phyloP scores from a whole-genome alignment of 2,797 vertebrate genomes.

The Perodicticus potto region DNA sequence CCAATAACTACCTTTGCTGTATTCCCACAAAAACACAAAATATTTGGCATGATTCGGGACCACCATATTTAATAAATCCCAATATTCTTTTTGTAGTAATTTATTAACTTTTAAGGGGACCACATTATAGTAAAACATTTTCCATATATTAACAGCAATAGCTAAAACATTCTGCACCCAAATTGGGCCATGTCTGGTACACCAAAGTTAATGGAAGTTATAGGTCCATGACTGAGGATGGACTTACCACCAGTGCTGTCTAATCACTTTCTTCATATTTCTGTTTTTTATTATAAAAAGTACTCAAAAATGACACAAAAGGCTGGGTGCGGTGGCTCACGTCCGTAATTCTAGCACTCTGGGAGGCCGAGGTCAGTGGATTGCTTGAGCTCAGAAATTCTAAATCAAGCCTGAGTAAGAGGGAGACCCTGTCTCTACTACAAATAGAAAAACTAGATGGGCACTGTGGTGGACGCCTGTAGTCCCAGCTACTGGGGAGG shows the following conservation, averaged over 20 bases:
- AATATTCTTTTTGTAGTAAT: constrained; percentile 68
- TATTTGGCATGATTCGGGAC: background rate
- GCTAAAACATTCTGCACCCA: background rate
- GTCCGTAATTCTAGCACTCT: too few species aligned
- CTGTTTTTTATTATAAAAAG: constrained; percentile 4
- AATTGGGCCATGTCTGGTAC: background rate
- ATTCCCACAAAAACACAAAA: constrained; percentile 67
- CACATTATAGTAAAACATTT: constrained; percentile 34
- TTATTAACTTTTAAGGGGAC: constrained; percentile 38
- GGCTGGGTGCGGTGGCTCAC: too few species aligned
- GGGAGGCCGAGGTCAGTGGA: too few species aligned
- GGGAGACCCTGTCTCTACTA: too few species aligned
- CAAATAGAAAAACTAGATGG: too few species aligned
- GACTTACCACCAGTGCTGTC: background rate
- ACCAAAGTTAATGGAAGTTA: background rate
- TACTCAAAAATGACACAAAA: constrained; percentile 16
- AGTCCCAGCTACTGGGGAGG: too few species aligned
- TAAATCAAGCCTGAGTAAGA: too few species aligned
- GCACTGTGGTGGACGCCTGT: too few species aligned
- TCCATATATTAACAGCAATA: constrained; percentile 60
- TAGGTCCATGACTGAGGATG: background rate
- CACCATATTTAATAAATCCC: constrained; percentile 70
- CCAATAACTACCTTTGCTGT: constrained; percentile 59
- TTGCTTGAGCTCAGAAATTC: too few species aligned
- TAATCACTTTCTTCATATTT: background rate